Evolutionary conservation across 2,113 vertebrate genomes (phyloP), one percentile per base, ranked within the genome.

Genomic region (Ophthalmotilapia sp.): DNA sequence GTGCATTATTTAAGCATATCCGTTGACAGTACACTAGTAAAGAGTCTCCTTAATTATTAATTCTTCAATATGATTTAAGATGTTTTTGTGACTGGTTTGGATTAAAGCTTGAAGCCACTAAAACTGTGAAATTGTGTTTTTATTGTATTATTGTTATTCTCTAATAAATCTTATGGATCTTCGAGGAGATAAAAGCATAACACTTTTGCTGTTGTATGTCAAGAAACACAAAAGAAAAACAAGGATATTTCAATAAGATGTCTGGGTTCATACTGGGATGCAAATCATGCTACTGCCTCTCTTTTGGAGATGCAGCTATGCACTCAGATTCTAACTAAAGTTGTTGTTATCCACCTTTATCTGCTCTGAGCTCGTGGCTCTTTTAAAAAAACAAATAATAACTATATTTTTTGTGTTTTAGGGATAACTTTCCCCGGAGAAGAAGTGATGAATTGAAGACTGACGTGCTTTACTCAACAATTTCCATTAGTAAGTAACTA

Each of bases 391-490:
- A 2, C 0, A 21, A 73, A 75, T 80, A 81, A 51, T 84, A 77
- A 77, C 53, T 6, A 49, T 21, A 89, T 79, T 13, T 33, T 90
- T 89, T 93, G 47, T 75, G 14, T 97, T 97, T 87, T 91, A 99
- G 98, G 54, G 97, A 98, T n/a, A 95, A 95, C 31, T 95, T 90
- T 83, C 95, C 95, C 77, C 91, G 68, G 11, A 92, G 80, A 86
- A 96, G 83, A 93, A 93, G 87, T 83, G 93, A 96, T 6, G 94
- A 95, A 55, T 86, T 80, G 9, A 95, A 87, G 77, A 29, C 92
- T 33, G 93, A 95, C 51, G 58, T 88, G 14, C 58, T 90, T 14
- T 87, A 87, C n/a, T 84, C 93, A 6, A 11, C 91, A 6, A 87
- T 94, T 84, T 91, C 92, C 29, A 90, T 87, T 7, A 93, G 96